Evolutionary conservation across 2,113 vertebrate genomes (phyloP), one percentile per base, ranked within the genome.

Genomic region (Leucoraja erinaceus): DNA sequence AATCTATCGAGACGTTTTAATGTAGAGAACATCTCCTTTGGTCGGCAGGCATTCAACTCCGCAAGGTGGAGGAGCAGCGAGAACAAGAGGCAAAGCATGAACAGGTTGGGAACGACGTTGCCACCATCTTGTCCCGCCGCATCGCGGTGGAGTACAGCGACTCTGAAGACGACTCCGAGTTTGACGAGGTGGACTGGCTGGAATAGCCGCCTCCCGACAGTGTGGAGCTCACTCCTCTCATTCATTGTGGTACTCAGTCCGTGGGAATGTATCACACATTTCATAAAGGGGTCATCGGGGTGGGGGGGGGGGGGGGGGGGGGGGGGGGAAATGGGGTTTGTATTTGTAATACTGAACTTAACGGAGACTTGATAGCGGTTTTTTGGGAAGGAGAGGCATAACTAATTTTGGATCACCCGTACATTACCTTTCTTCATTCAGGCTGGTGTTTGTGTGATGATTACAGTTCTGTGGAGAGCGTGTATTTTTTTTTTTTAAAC

Each of bases 121-220:
- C 99, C 95, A 99, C 99, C 77, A 99, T 99, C 94, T 95, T 99
- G 78, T 99, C 99, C 0, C 98, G 98, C 22, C 98, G 98, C 93
- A 99, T 99, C 88, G 99, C 99, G 5, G 99, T 99, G 94, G 99
- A 99, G 83, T 99, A 99, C 94, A 99, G 98, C 0, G 99, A 99
- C 95, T 99, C 99, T 0, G 99, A 99, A 94, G 98, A 99, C 54
- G 99, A 99, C 93, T 99, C 98, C 0, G 99, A 99, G 94, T 99
- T 99, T 28, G 99, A 99, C 93, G 99, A 99, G 96, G 98, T 99
- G 75, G 99, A 99, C 95, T 99, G 99, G 99, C 96, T 99, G 96
- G 99, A 99, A 95, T 99, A 95, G 97, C 94, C 11, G 25, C 72
- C 10, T 91, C 72, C 66, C 38, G 47, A 72, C 90, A 91, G 33